These are phyloP conservation scores for Macrobrachium nipponense DNA, from an alignment of 1,140 invertebrate species.

Conservation along the genomic window DNA sequence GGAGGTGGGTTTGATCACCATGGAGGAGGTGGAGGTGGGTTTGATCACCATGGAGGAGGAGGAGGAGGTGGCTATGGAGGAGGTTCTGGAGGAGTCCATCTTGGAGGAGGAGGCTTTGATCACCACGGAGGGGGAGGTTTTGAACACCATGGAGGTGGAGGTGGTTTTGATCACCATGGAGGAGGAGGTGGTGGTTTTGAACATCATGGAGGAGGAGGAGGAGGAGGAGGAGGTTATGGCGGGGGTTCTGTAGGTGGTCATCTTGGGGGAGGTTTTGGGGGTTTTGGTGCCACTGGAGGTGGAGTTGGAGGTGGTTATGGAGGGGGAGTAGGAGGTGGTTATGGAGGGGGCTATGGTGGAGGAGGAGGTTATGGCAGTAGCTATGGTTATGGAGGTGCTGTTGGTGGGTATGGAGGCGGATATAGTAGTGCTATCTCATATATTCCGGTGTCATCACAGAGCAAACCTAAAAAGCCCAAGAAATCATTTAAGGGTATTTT, in stretches of 20 bases:
- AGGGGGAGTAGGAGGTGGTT: constrained; percentile 3
- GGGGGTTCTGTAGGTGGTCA: constrained; percentile 35
- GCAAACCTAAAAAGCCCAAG: too few relatives aligned
- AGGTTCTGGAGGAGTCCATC: constrained; percentile 27
- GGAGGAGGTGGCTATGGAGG: constrained; percentile 37
- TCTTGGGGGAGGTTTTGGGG: constrained; percentile 16
- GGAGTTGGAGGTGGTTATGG: constrained; percentile 1
- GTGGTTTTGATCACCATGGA: constrained; percentile 32
- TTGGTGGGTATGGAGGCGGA: neutral
- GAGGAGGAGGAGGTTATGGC: constrained; percentile 34
- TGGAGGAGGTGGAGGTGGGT: constrained; percentile 40
- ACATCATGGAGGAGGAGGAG: constrained; percentile 28
- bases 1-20: constrained; percentile 35
- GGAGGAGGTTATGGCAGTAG: constrained; percentile 34
- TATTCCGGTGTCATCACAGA: too few relatives aligned
- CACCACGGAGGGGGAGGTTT: constrained; percentile 29
- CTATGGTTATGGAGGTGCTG: constrained; percentile 31
- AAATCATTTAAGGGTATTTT: too few relatives aligned
- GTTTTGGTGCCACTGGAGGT: constrained; percentile 17
- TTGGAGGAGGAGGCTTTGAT: constrained; percentile 1
- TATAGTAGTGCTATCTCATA: neutral
- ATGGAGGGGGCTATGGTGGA: constrained; percentile 1
- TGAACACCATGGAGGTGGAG: constrained; percentile 26
- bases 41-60: constrained; percentile 26
- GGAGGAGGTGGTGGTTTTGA: constrained; percentile 38